Percentiles rank a stretch among this genome's conserved stretches.
Conservation (phyloP, 2,888 invertebrate species). For the Melieria crassipennis region DNA sequence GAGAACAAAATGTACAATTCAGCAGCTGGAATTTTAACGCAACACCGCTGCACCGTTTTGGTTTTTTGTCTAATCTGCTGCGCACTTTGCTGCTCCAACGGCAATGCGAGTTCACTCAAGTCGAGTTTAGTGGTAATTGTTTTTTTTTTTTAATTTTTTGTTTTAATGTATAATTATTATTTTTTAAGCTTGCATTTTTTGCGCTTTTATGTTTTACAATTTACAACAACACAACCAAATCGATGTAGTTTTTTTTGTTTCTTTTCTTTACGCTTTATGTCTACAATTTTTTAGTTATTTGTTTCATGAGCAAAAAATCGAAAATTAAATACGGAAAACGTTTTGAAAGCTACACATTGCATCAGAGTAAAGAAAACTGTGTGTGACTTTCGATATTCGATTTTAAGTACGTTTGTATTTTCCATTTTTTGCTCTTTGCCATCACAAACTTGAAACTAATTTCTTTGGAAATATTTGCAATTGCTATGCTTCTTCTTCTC, state of each 20-base stretch:
- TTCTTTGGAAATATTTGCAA: no score
- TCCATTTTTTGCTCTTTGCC: no score
- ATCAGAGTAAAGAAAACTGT: no score
- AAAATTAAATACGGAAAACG: no score
- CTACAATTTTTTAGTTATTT: neutral
- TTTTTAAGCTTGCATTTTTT: neutral
- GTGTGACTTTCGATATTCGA: no score
- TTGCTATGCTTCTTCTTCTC: no score
- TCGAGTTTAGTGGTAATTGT: neutral
- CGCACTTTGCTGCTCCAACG: no score
- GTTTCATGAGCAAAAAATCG: no score
- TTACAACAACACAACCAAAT: slow-evolving; percentile 64
- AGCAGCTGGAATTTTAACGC: neutral
- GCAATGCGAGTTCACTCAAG: no score
- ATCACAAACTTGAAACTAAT: no score
- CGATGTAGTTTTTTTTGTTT: slow-evolving; percentile 53
- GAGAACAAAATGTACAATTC: slow-evolving; percentile 4
- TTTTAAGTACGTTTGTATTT: no score
- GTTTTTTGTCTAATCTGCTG: neutral
- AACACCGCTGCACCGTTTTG: neutral
- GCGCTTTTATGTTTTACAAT: slow-evolving; percentile 26
- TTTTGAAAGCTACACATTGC: no score
- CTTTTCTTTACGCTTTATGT: slow-evolving; percentile 14
- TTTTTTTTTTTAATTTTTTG: neutral
- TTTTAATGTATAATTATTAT: neutral